Percentiles rank a stretch among this genome's conserved stretches.
Evolutionary conservation across 1,140 invertebrate species (phyloP).

Genomic region (Cecropterus lyciades): DNA sequence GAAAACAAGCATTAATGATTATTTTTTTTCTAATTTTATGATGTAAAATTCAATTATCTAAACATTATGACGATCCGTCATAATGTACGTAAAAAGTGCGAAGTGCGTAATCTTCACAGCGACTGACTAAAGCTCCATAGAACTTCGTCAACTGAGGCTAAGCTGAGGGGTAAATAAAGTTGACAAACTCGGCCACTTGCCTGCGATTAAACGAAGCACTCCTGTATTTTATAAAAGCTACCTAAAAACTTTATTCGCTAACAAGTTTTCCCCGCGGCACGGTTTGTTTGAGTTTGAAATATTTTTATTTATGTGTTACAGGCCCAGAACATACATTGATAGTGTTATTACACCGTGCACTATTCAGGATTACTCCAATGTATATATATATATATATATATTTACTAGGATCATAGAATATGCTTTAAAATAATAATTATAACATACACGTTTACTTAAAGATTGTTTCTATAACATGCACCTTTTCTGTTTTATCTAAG

Average conservation of each 20-base stretch:
- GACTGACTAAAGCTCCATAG: neutral
- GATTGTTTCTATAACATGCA: too few species aligned
- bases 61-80: too few species aligned
- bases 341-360: neutral
- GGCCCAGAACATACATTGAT: neutral
- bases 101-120: too few species aligned
- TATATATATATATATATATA: too few species aligned
- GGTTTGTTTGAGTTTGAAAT: neutral
- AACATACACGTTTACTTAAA: too few species aligned
- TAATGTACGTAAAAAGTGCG: too few species aligned
- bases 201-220: constrained; percentile 2
- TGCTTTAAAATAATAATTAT: too few species aligned
- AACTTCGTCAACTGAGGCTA: neutral
- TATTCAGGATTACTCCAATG: neutral
- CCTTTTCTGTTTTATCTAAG: too few species aligned
- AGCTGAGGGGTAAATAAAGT: constrained; percentile 1
- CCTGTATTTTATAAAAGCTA: constrained; percentile 4
- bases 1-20: too few species aligned
- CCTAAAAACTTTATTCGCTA: constrained; percentile 7
- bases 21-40: too few species aligned
- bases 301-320: constrained; percentile 6
- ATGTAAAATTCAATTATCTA: neutral
- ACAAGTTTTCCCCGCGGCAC: constrained; percentile 10
- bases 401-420: too few species aligned
- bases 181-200: constrained; percentile 12